Conservation (phyloP, 2,888 invertebrate genomes). For the Parnassius glacialis region DNA sequence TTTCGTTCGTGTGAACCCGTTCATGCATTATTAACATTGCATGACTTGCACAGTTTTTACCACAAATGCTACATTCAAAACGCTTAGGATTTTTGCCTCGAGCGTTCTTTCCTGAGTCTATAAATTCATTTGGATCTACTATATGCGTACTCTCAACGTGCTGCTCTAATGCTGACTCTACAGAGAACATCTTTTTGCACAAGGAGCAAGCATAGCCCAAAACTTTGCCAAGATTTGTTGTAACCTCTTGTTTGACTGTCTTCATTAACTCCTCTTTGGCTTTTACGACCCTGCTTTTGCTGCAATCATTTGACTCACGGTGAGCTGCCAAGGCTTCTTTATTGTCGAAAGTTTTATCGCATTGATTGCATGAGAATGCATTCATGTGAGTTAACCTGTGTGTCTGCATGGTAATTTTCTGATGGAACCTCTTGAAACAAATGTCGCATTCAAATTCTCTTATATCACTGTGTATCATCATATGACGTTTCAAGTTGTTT, state of each 20-base stretch:
- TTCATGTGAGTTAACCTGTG: slow-evolving; percentile 69
- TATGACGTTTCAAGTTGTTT: slow-evolving; percentile 73
- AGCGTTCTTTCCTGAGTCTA: slow-evolving; percentile 56
- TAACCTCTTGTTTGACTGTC: slow-evolving; percentile 67
- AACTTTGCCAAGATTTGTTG: slow-evolving; percentile 62
- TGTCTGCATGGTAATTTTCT: slow-evolving; percentile 76
- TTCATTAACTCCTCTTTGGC: slow-evolving; percentile 69
- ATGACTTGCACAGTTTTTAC: slow-evolving; percentile 71
- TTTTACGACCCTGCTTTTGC: slow-evolving; percentile 53
- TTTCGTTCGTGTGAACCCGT: slow-evolving; percentile 73
- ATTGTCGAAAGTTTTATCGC: slow-evolving; percentile 58
- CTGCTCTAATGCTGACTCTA: slow-evolving; percentile 66
- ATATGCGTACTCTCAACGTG: slow-evolving; percentile 69
- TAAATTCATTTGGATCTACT: slow-evolving; percentile 52
- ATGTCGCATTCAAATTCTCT: slow-evolving; percentile 74
- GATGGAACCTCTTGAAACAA: slow-evolving; percentile 69
- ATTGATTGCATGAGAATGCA: slow-evolving; percentile 60
- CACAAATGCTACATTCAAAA: slow-evolving; percentile 68
- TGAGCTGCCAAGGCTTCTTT: slow-evolving; percentile 49
- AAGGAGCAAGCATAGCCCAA: slow-evolving; percentile 70
- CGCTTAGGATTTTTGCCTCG: slow-evolving; percentile 54
- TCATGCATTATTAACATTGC: slow-evolving; percentile 78
- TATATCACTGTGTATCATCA: slow-evolving; percentile 72
- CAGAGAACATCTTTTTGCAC: slow-evolving; percentile 73
- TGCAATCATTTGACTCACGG: slow-evolving; percentile 53